Percentiles rank a stretch among this genome's conserved stretches.
Conservation (phyloP, 2,888 invertebrate genomes). For the Athalia cordata region DNA sequence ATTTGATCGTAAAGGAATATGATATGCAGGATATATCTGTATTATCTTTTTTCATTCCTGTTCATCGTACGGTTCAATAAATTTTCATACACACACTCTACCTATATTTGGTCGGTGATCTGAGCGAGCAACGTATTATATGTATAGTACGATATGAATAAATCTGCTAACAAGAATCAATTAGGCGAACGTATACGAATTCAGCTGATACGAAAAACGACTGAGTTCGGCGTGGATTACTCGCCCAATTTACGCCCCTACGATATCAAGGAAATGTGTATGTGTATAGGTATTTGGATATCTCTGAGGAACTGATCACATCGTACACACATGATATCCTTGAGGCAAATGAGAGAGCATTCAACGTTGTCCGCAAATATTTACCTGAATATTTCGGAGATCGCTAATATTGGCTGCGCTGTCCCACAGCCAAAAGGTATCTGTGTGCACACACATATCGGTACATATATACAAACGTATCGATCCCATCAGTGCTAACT, state of each 20-base stretch:
- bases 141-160: too few species aligned
- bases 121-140: not conserved
- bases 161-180: constrained; percentile 38
- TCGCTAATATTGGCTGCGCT: constrained; percentile 61
- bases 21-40: not conserved
- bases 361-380: constrained; percentile 60
- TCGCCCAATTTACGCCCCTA: not conserved
- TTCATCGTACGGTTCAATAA: not conserved
- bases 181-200: constrained; percentile 26
- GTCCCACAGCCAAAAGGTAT: constrained; percentile 21
- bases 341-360: constrained; percentile 52
- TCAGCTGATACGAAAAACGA: not conserved
- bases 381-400: constrained; percentile 64
- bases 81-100: not conserved
- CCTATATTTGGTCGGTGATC: constrained; percentile 18
- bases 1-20: too few species aligned
- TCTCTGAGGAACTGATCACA: constrained; percentile 37
- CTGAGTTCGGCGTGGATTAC: not conserved
- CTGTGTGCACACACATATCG: not conserved
- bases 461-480: too few species aligned
- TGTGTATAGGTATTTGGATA: too few species aligned
- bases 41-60: not conserved
- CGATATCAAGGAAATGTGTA: not conserved
- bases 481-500: too few species aligned
- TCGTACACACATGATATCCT: constrained; percentile 56